Percentiles rank a stretch among this genome's conserved stretches.
Conservation (phyloP, 2,888 invertebrate species). For the Plemyria rubiginata region DNA sequence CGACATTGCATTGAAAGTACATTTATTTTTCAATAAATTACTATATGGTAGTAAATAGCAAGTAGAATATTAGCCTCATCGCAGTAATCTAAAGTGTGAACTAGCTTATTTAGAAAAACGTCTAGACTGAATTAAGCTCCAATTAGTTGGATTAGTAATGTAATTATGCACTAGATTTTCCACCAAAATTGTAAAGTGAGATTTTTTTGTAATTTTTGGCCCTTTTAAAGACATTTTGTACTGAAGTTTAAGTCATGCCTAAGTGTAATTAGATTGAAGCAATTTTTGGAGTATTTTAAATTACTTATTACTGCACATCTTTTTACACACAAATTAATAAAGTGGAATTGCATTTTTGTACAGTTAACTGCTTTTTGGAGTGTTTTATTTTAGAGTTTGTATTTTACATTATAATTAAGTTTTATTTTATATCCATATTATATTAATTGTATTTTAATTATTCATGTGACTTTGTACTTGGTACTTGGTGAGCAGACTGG, state of each 20-base stretch:
- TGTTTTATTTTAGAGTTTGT: constrained; percentile 22
- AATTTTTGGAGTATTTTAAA: constrained; percentile 28
- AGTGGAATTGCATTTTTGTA: constrained; percentile 35
- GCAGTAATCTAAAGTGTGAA: constrained; percentile 61
- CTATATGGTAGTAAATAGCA: constrained; percentile 51
- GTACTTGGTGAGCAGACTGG: no score
- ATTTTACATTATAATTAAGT: constrained; percentile 13
- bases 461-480: constrained; percentile 20
- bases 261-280: constrained; percentile 49
- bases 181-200: constrained; percentile 68
- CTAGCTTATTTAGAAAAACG: constrained; percentile 76
- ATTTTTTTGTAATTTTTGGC: constrained; percentile 59
- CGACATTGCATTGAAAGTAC: constrained; percentile 56
- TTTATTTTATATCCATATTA: no score
- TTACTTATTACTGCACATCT: constrained; percentile 20
- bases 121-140: constrained; percentile 82
- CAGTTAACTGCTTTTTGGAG: constrained; percentile 23
- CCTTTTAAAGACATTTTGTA: constrained; percentile 68
- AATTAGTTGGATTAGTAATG: constrained; percentile 70
- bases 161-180: constrained; percentile 70
- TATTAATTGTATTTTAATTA: no score
- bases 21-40: constrained; percentile 58
- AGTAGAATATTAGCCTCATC: constrained; percentile 61
- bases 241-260: constrained; percentile 50
- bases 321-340: constrained; percentile 12